Evolutionary conservation across 1,140 invertebrate genomes (phyloP).

Genomic region (Halotydeus destructor): DNA sequence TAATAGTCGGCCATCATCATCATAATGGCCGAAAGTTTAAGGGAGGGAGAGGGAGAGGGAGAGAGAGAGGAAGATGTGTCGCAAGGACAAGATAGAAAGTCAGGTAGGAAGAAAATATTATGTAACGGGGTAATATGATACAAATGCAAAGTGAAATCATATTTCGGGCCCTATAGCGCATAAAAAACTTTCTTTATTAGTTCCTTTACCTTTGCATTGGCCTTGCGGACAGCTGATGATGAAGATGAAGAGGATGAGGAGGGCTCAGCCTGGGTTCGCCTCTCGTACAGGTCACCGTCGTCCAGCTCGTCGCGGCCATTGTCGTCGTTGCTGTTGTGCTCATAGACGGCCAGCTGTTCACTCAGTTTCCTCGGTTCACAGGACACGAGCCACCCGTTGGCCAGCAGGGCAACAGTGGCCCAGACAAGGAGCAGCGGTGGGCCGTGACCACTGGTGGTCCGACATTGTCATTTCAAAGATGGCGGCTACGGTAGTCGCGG

Average conservation of each 20-base stretch:
- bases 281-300: too few species aligned
- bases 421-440: too few species aligned
- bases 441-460: too few species aligned
- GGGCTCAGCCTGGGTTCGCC: background rate
- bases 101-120: background rate
- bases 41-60: constrained; percentile 7
- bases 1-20: background rate
- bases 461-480: too few species aligned
- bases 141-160: background rate
- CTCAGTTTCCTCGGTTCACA: too few species aligned
- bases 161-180: background rate
- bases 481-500: too few species aligned
- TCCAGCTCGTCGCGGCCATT: too few species aligned
- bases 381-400: too few species aligned
- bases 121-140: background rate
- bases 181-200: background rate
- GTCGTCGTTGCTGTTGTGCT: too few species aligned
- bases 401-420: too few species aligned
- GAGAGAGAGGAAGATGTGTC: background rate
- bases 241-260: background rate
- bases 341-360: too few species aligned
- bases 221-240: background rate
- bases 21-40: background rate
- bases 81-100: background rate
- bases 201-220: background rate